Percentiles rank a stretch among this genome's conserved stretches.
These are phyloP conservation scores for Siniperca chuatsi DNA, from an alignment of 2,113 vertebrate genomes.

Conservation along the genomic window DNA sequence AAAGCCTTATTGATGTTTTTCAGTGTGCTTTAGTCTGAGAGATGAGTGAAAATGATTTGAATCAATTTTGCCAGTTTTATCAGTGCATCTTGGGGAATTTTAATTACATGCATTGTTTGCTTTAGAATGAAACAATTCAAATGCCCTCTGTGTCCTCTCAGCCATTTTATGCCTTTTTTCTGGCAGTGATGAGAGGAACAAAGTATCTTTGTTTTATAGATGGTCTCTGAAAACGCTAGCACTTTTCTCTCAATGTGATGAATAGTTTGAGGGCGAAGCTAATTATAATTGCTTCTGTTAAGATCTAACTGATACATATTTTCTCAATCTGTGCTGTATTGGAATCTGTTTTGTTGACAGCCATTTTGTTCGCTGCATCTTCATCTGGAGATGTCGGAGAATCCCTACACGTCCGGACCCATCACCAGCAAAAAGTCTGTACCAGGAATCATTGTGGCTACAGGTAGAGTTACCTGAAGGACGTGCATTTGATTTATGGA, in stretches of 20 bases:
- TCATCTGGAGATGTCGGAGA: conserved; percentile 94
- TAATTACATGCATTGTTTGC: conserved; percentile 85
- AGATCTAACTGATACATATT: conserved; percentile 61
- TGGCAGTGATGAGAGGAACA: conserved; percentile 54
- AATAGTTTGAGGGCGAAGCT: conserved; percentile 59
- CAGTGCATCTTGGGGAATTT: conserved; percentile 80
- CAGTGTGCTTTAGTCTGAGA: conserved; percentile 59
- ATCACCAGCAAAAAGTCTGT: conserved; percentile 94
- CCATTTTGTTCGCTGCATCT: conserved; percentile 96
- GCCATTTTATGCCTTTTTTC: conserved; percentile 55
- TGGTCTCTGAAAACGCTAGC: conserved; percentile 64
- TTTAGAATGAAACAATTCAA: conserved; percentile 75
- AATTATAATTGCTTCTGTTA: conserved; percentile 58
- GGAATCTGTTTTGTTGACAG: conserved; percentile 79
- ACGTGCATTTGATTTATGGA: background rate
- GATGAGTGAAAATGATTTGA: conserved; percentile 81
- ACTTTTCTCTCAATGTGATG: conserved; percentile 57
- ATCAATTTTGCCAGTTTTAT: conserved; percentile 81
- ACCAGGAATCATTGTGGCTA: conserved; percentile 93
- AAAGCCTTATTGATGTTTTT: conserved; percentile 79
- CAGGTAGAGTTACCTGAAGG: conserved; percentile 84
- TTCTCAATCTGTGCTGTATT: conserved; percentile 47
- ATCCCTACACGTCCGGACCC: conserved; percentile 94
- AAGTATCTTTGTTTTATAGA: conserved; percentile 73
- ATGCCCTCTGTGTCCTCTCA: conserved; percentile 76